Evolutionary conservation across 2,888 invertebrate species (phyloP).

Genomic region (Formica aserva): DNA sequence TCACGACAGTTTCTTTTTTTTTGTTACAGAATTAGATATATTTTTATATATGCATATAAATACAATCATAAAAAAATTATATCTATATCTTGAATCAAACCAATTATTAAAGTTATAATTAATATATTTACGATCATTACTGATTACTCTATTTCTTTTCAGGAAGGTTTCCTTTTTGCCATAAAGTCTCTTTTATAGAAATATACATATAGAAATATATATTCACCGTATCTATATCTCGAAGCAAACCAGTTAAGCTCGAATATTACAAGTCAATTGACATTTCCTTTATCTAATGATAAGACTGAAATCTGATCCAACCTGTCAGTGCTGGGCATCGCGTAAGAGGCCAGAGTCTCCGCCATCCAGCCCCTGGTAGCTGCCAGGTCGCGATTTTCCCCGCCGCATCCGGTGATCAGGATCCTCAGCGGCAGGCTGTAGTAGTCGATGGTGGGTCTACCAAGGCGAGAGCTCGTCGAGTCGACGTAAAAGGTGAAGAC

Average conservation of each 20-base stretch:
- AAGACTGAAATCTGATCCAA: conserved; percentile 77
- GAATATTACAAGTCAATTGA: background rate
- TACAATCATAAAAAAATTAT: background rate
- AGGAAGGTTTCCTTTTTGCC: background rate
- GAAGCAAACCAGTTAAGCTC: background rate
- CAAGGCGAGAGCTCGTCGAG: conserved; percentile 92
- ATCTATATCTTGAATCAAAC: background rate
- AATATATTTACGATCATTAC: background rate
- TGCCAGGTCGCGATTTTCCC: conserved; percentile 88
- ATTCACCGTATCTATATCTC: background rate
- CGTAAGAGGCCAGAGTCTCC: conserved; percentile 94
- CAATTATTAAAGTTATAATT: background rate
- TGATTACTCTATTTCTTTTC: background rate
- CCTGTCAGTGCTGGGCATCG: conserved; percentile 93
- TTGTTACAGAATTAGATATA: background rate
- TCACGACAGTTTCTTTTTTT: background rate
- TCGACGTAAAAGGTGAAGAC: conserved; percentile 95
- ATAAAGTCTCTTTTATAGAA: background rate
- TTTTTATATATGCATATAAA: background rate
- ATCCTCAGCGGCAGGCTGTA: conserved; percentile 93
- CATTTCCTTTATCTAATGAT: background rate
- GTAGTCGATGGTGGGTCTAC: conserved; percentile 91
- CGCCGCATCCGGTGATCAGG: conserved; percentile 91
- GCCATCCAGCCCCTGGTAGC: conserved; percentile 95
- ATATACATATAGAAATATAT: background rate